Evolutionary conservation across 2,113 vertebrate genomes (phyloP).

Genomic region (Tachycineta bicolor): DNA sequence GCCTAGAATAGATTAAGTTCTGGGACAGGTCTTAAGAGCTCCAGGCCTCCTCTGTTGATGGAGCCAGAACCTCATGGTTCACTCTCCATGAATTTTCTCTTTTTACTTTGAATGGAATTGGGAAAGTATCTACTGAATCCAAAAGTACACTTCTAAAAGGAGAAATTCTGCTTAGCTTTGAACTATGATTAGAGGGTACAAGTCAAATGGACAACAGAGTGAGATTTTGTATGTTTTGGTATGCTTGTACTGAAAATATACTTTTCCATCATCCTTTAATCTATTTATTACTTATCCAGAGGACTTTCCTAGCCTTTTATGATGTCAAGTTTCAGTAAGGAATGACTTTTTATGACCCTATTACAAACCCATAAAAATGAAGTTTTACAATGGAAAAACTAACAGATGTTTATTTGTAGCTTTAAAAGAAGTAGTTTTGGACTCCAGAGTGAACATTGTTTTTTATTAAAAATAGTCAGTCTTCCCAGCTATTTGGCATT

Average conservation of each 20-base stretch:
- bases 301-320: slow-evolving; percentile 53
- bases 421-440: slow-evolving; percentile 21
- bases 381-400: slow-evolving; percentile 41
- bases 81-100: not conserved
- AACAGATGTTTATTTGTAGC: slow-evolving; percentile 54
- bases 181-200: slow-evolving; percentile 31
- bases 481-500: slow-evolving; percentile 42
- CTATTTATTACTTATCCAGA: slow-evolving; percentile 44
- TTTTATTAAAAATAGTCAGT: slow-evolving; percentile 50
- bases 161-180: slow-evolving; percentile 21
- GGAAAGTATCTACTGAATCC: not conserved
- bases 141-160: not conserved
- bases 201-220: not conserved
- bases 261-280: slow-evolving; percentile 35
- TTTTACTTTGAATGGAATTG: not conserved
- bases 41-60: not conserved
- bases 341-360: slow-evolving; percentile 56
- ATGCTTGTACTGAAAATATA: not conserved
- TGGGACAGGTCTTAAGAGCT: not conserved
- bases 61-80: not conserved
- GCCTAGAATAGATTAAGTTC: not conserved
- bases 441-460: slow-evolving; percentile 13
- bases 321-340: slow-evolving; percentile 52
- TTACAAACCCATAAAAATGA: slow-evolving; percentile 52
- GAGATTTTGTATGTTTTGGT: not conserved